Evolutionary conservation across 2,888 invertebrate species (phyloP).

Genomic region (Thecocarcelia acutangulata): DNA sequence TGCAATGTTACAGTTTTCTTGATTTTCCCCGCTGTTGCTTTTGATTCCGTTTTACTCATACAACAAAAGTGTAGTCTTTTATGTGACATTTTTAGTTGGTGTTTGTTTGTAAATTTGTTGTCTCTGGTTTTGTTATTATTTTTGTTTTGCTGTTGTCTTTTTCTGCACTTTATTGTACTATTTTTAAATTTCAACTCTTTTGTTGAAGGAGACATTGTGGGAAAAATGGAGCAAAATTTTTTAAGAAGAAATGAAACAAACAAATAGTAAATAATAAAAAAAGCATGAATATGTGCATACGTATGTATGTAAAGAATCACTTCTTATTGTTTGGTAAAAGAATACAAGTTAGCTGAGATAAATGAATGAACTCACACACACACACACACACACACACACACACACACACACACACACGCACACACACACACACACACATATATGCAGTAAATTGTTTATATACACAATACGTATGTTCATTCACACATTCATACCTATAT

Average conservation of each 20-base stretch:
- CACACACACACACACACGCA: conserved; percentile 1
- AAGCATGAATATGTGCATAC: neutral
- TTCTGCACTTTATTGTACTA: conserved; percentile 43
- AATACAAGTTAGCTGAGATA: conserved; percentile 54
- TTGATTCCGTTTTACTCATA: conserved; percentile 12
- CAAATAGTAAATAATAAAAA: conserved; percentile 9
- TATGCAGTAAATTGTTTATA: neutral
- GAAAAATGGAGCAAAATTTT: conserved; percentile 54
- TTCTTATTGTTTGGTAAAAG: conserved; percentile 57
- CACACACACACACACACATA: neutral
- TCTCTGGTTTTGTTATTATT: conserved; percentile 27
- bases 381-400: neutral
- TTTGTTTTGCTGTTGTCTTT: conserved; percentile 12
- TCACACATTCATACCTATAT: neutral
- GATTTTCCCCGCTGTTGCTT: conserved; percentile 15
- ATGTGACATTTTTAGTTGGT: conserved; percentile 23
- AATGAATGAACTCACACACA: conserved; percentile 21
- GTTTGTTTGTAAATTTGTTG: conserved; percentile 13
- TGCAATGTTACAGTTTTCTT: conserved; percentile 61
- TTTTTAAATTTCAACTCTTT: conserved; percentile 58
- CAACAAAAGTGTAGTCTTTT: neutral
- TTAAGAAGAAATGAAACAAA: conserved; percentile 28
- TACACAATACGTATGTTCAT: neutral
- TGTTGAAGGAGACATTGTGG: conserved; percentile 38
- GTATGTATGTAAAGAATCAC: conserved; percentile 40